Base-by-base conservation (phyloP, 2,888 invertebrate genomes). In the Ormyrus pomaceus region DNA sequence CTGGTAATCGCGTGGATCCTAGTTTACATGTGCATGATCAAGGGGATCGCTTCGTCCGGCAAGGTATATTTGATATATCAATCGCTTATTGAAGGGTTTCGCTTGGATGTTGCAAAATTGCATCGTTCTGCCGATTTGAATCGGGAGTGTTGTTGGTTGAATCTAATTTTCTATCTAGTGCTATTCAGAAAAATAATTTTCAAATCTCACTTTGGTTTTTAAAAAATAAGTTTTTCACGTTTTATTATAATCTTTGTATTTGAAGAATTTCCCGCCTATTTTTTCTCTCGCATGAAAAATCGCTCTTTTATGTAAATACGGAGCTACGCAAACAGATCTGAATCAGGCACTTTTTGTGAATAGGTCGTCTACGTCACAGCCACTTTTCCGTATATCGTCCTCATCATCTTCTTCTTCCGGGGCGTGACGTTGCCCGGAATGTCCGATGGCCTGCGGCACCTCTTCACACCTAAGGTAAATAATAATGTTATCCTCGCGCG, bases 11-110 rank as follows among this genome's bases (percentile, higher is more conserved):
- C 98, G 46, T 99, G 99, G 99, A 94, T 96, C 77, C 93, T 99
- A 19, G 97, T 98, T 83, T 99, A 98, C 91, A 93, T 98, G 91
- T 98, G 98, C 91, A 98, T 99, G 95, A 98, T 98, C 85, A 98
- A 98, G 91, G 99, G 99, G 73, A 98, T 99, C 83, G 98, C 98
- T 1, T 98, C 98, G 6, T 98, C 98, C 0, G 98, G 98, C 76
- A 98, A 98, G 93, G 98, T 98, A 69, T 98, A 69, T 50, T 46
- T 34, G 6, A 61, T 45, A 19, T 61, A 19, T 61, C 6, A 19
- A 61, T 61, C 7, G 59, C 59, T 19, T 7, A 19, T 8, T 4
- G n/a, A 55, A 46, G 10, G 48, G 3, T 19, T 1, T 19, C 1
- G 19, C 0, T 19, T 19, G 19, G 19, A 19, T 19, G 19, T 1